A percentile compares a stretch with the other conserved stretches of the same genome.
Evolutionary conservation across 1,140 invertebrate species (phyloP).

Genomic region (Drosophila simulans): DNA sequence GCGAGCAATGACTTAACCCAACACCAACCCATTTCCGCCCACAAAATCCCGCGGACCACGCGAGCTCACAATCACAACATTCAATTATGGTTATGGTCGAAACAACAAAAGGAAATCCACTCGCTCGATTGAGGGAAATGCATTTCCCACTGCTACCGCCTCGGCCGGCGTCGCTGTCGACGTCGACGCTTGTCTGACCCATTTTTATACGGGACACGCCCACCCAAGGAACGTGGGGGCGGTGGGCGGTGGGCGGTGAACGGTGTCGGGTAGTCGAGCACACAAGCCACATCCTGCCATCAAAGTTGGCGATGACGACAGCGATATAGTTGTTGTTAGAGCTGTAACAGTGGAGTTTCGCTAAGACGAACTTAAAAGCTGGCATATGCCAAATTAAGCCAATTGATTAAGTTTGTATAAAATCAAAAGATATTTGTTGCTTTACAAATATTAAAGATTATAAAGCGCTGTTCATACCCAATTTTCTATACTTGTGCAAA

Average conservation of each 20-base stretch:
- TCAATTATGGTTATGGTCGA: slow-evolving; percentile 67
- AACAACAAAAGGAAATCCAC: slow-evolving; percentile 42
- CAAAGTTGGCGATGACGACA: slow-evolving; percentile 50
- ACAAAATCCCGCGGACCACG: slow-evolving; percentile 1
- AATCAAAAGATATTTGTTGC: neutral
- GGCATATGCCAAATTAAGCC: neutral
- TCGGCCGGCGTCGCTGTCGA: neutral
- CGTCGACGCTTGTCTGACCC: slow-evolving; percentile 35
- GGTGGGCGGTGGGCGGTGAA: neutral
- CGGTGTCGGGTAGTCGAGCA: slow-evolving; percentile 12
- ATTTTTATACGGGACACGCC: slow-evolving; percentile 40
- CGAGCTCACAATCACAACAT: slow-evolving; percentile 61
- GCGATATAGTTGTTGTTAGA: slow-evolving; percentile 10
- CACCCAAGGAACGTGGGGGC: slow-evolving; percentile 4
- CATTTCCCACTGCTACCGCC: slow-evolving; percentile 24
- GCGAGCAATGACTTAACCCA: slow-evolving; percentile 24
- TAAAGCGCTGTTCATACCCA: neutral
- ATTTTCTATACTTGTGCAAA: neutral
- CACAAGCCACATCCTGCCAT: slow-evolving; percentile 66
- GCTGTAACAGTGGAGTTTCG: slow-evolving; percentile 2
- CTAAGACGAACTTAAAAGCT: neutral
- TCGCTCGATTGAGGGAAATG: slow-evolving; percentile 43
- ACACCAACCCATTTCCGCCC: slow-evolving; percentile 14
- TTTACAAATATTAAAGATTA: neutral
- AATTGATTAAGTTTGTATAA: neutral